Percentiles rank a stretch among this genome's conserved stretches.
Conservation (phyloP, 2,113 vertebrate species). For the Lipophrys pholis region DNA sequence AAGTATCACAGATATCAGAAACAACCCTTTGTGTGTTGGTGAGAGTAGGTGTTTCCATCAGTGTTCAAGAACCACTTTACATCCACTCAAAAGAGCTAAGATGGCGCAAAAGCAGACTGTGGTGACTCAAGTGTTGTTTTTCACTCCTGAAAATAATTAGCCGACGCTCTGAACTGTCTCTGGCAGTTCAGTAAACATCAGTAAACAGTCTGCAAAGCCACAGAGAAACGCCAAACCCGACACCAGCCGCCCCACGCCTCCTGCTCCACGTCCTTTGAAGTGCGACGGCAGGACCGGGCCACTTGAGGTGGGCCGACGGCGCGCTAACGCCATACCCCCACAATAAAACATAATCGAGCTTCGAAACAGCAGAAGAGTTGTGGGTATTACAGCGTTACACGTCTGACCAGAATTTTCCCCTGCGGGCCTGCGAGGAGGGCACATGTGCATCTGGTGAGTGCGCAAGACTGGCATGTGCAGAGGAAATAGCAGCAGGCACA, state of each 20-base stretch:
- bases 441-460: conserved; percentile 63
- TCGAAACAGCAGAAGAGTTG: conserved; percentile 44
- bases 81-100: background rate
- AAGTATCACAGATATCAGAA: too few relatives aligned
- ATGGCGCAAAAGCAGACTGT: conserved; percentile 14
- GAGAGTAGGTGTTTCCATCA: too few relatives aligned
- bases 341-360: conserved; percentile 55
- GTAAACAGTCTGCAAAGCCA: conserved; percentile 40
- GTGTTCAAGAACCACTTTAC: too few relatives aligned
- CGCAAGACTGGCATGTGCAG: conserved; percentile 52
- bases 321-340: conserved; percentile 10
- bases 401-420: conserved; percentile 58
- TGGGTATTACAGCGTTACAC: conserved; percentile 28
- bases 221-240: conserved; percentile 49
- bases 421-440: conserved; percentile 34
- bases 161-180: conserved; percentile 41
- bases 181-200: conserved; percentile 51
- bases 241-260: conserved; percentile 67
- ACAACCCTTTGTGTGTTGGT: too few relatives aligned
- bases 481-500: conserved; percentile 71
- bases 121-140: conserved; percentile 24
- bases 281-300: conserved; percentile 33
- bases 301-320: conserved; percentile 55
- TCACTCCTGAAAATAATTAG: conserved; percentile 47
- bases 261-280: conserved; percentile 60